Evolutionary conservation across 2,113 vertebrate genomes (phyloP).

Genomic region (Cardinalis cardinalis): DNA sequence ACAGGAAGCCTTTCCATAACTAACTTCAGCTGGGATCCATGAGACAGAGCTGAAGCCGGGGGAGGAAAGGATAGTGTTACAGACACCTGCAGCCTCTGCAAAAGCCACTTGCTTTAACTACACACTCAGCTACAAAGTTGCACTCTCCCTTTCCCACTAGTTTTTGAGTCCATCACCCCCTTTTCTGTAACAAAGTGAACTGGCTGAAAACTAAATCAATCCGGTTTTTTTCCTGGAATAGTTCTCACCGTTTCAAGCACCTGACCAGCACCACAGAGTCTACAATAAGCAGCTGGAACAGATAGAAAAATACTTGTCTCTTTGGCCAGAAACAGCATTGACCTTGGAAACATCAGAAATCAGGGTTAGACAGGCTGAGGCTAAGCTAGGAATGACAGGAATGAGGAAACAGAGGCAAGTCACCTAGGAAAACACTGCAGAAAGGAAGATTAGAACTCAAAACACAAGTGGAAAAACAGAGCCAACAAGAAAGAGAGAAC

Average conservation of each 20-base stretch:
- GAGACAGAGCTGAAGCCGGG: not conserved
- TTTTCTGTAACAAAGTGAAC: not conserved
- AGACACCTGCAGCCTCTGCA: not conserved
- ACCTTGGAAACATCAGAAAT: not conserved
- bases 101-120: not conserved
- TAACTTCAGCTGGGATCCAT: not conserved
- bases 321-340: not conserved
- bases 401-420: not conserved
- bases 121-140: not conserved
- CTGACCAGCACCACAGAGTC: not conserved
- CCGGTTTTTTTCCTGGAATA: not conserved
- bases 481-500: not conserved
- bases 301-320: not conserved
- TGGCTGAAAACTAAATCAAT: not conserved
- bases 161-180: not conserved
- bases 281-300: not conserved
- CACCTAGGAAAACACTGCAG: not conserved
- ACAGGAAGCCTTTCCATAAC: not conserved
- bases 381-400: not conserved
- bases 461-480: not conserved
- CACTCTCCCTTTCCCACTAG: not conserved
- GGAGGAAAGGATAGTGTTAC: accelerated
- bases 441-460: not conserved
- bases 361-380: not conserved
- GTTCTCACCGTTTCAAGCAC: not conserved